Base-by-base conservation (phyloP, 1,140 invertebrate genomes). In the Drosophila navojoa region DNA sequence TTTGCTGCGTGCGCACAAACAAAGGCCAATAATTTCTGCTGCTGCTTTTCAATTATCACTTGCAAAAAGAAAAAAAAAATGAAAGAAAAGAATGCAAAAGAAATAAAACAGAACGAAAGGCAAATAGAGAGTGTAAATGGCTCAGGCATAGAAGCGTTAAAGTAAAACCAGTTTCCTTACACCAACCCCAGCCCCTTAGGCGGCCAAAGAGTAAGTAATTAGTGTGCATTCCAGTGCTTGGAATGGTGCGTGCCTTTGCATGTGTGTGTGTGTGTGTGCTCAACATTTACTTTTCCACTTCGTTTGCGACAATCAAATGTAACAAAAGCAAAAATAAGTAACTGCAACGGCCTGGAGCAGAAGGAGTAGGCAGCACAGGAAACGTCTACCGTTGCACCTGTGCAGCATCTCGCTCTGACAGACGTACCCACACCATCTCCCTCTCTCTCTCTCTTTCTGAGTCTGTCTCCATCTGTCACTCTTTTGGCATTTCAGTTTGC, bases 221-320 rank as follows among this genome's bases (percentile, higher is more conserved):
- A 87, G 82, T 86, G 82, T 87, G 81, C 82, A 86, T 86, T 86
- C 81, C 79, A 58, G 78, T 75, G 15, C 22, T 38, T 15, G 42
- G 40, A 35, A 35, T 9, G 32, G 10, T 38, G n/a, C 40, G 40
- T 38, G 49, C 52, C 29, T 54, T 19, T 57, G 32, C 49, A 40
- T 19, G 44, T 25, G 58, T 54, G 29, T 49, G 32, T 55, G 49
- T 19, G 44, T 25, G 58, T 42, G 16, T 15, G 58, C 75, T 67
- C 68, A 76, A 86, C 82, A 86, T 86, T 86, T 86, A 71, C 81
- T 86, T 86, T 86, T 86, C 81, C 81, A 86, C 81, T 86, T 86
- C 81, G 81, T 86, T 86, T 86, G 82, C 81, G 75, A 86, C 81
- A 86, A 85, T 85, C 77, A 86, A 86, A 86, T 81, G 77, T 81